phyloP scores from a whole-genome alignment of 2,797 vertebrate genomes.

The Botia almorhae region DNA sequence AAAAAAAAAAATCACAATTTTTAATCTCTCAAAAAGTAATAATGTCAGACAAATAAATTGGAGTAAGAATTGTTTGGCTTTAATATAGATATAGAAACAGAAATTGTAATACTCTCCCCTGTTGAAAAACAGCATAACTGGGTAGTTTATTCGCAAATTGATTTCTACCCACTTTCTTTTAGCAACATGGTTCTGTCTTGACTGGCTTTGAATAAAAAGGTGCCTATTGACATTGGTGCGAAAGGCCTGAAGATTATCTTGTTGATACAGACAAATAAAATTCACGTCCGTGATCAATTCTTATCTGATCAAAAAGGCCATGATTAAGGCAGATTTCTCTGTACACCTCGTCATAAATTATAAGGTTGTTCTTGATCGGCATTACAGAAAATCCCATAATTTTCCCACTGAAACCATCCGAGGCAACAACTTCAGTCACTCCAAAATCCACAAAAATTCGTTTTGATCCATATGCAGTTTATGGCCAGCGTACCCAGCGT shows the following conservation, averaged over 20 bases:
- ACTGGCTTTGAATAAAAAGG: conserved; percentile 1
- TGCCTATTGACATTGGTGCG: background rate
- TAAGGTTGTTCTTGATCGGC: no score
- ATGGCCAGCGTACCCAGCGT: background rate
- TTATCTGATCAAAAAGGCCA: conserved; percentile 9
- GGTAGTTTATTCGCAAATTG: conserved; percentile 4
- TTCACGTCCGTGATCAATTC: conserved; percentile 13
- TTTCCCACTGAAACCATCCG: no score
- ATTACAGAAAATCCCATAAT: no score
- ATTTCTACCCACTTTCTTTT: background rate
- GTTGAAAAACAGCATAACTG: no score
- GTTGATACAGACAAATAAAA: background rate
- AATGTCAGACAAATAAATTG: no score
- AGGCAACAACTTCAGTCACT: background rate
- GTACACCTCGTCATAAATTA: no score
- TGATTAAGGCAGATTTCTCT: no score
- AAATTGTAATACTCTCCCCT: no score
- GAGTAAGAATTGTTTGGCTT: no score
- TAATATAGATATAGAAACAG: no score
- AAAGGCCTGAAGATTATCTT: background rate
- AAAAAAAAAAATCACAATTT: no score
- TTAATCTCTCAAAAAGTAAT: no score
- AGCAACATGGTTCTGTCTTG: background rate
- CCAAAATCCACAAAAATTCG: background rate
- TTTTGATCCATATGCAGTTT: background rate